These are phyloP conservation scores for Propithecus deckenii DNA, from an alignment of 2,797 vertebrate genomes.

Conservation along the genomic window DNA sequence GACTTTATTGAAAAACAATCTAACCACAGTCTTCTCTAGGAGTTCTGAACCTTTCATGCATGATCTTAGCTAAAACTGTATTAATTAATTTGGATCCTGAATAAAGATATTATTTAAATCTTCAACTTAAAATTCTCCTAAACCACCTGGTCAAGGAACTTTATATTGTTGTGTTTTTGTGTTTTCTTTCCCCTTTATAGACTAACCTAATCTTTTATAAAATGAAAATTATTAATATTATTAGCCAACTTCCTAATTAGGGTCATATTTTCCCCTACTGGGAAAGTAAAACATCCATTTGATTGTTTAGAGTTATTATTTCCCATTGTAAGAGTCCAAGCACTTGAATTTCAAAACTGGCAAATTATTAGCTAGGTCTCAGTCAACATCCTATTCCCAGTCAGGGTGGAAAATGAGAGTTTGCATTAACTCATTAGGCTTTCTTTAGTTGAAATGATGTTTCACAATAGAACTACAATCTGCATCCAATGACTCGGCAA, in stretches of 20 bases:
- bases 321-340: neutral
- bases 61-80: neutral
- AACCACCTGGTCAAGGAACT: neutral
- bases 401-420: neutral
- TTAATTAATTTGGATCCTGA: neutral
- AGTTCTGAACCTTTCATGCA: neutral
- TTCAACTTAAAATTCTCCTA: neutral
- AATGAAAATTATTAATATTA: neutral
- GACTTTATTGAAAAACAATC: neutral
- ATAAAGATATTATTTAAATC: neutral
- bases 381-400: neutral
- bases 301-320: conserved; percentile 11
- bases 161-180: neutral
- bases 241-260: conserved; percentile 3
- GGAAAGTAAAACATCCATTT: neutral
- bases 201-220: neutral
- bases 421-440: neutral
- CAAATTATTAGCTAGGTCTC: neutral
- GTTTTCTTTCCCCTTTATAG: neutral
- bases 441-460: neutral
- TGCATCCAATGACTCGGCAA: neutral
- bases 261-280: neutral
- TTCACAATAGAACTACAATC: neutral
- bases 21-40: neutral
- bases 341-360: conserved; percentile 31